Evolutionary conservation across 2,113 vertebrate species (phyloP), one percentile per base, ranked within the genome.

Genomic region (Ardeotis arabs): DNA sequence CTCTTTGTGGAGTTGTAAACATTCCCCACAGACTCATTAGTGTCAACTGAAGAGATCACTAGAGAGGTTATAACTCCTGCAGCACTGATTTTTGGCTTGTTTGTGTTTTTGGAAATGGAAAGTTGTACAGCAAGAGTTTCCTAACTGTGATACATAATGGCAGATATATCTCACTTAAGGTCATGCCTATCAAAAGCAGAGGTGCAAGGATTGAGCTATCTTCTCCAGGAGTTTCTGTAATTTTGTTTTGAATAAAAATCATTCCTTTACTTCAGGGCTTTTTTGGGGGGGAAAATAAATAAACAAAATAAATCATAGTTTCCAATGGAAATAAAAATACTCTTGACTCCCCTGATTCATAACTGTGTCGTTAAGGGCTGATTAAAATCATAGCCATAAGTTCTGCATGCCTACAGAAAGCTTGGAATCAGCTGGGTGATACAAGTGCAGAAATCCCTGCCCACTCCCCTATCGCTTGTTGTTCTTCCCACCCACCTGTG

Each of bases 21-120:
- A 0, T 78, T 79, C 81, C 67, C 68, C 1, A 1, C 52, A 60
- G 85, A 83, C 78, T 85, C 85, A 70, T 86, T 91, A 94, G 28
- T 69, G 27, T 83, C 72, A 83, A 55, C 31, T 66, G 64, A 35
- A 90, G 49, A 74, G 50, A 90, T 75, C 59, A 89, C 23, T 83
- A n/a, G 39, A 35, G 22, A 45, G n/a, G 16, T 67, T 82, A 11
- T 45, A 45, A 59, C 31, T 83, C 89, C 41, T 2, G 1, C 25
- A 83, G 84, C 13, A 37, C 33, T 3, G 44, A 0, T 47, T 73
- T 90, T 89, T 76, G 13, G 2, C 21, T 79, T 89, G 47, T 41
- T 94, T 84, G 15, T 72, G 39, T 53, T 93, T 94, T 83, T 63
- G 45, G 92, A 74, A 59, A 69, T n/a, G 19, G 50, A 37, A 92